Evolutionary conservation across 2,113 vertebrate genomes (phyloP).

Genomic region (Halichoerus grypus): DNA sequence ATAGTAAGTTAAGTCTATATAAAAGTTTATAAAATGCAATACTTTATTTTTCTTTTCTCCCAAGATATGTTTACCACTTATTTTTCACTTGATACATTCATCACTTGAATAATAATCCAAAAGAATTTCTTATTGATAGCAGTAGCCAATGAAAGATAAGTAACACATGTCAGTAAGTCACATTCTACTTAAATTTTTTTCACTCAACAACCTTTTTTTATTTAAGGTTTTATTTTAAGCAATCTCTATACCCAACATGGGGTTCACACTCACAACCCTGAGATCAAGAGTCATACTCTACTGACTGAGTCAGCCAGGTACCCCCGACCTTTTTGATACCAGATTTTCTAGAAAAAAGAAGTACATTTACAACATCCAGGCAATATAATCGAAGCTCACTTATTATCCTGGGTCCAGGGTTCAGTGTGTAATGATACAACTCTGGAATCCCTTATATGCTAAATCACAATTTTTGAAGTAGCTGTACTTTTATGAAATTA

Average conservation of each 20-base stretch:
- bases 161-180: not conserved
- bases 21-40: not conserved
- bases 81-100: not conserved
- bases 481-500: not conserved
- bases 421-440: not conserved
- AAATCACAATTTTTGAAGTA: not conserved
- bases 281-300: not conserved
- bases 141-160: not conserved
- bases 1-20: not conserved
- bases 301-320: not conserved
- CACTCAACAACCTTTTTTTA: not conserved
- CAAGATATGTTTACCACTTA: not conserved
- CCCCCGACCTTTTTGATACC: not conserved
- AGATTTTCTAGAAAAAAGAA: not conserved
- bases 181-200: not conserved
- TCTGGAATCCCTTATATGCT: not conserved
- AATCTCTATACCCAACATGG: not conserved
- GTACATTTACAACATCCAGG: not conserved
- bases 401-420: not conserved
- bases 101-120: conserved; percentile 6
- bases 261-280: not conserved
- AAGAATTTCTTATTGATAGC: not conserved
- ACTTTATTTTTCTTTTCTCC: not conserved
- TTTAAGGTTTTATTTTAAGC: not conserved
- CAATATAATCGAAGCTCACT: not conserved